Conservation (phyloP, 2,797 vertebrate genomes). For the Antrozous pallidus region DNA sequence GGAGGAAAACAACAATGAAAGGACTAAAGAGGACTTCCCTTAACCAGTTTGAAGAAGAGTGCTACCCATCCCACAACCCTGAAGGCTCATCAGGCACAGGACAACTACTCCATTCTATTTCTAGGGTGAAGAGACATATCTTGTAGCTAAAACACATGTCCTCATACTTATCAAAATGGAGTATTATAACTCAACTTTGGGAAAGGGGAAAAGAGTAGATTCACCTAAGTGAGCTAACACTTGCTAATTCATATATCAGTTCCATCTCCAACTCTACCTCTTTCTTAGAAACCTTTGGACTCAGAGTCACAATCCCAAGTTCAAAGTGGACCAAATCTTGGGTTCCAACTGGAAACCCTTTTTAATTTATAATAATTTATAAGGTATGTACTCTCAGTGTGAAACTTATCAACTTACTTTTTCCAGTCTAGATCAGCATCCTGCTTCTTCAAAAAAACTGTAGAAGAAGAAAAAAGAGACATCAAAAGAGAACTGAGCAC, state of each 20-base stretch:
- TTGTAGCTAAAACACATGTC: conserved; percentile 6
- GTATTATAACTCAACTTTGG: not conserved
- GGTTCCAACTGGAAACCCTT: accelerated
- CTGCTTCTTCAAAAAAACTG: conserved; percentile 53
- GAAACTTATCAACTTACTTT: conserved; percentile 58
- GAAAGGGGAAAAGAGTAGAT: not conserved
- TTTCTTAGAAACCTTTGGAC: not conserved
- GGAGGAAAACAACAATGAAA: not conserved
- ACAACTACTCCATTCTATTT: conserved; percentile 6
- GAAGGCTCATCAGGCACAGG: not conserved
- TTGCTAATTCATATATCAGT: not conserved
- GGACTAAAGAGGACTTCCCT: not conserved
- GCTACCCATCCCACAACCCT: not conserved
- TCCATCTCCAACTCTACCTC: not conserved
- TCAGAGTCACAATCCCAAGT: not conserved
- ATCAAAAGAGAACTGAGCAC: conserved; percentile 41
- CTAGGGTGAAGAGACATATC: not conserved
- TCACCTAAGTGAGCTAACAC: not conserved
- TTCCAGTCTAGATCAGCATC: conserved; percentile 41
- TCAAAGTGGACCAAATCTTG: not conserved
- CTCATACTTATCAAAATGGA: conserved; percentile 4
- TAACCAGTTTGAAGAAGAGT: not conserved
- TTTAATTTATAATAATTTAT: not conserved
- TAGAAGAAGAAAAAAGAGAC: not conserved
- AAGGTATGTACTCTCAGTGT: not conserved